Base-by-base conservation (phyloP, 2,113 vertebrate species). In the Oceanodroma tethys region DNA sequence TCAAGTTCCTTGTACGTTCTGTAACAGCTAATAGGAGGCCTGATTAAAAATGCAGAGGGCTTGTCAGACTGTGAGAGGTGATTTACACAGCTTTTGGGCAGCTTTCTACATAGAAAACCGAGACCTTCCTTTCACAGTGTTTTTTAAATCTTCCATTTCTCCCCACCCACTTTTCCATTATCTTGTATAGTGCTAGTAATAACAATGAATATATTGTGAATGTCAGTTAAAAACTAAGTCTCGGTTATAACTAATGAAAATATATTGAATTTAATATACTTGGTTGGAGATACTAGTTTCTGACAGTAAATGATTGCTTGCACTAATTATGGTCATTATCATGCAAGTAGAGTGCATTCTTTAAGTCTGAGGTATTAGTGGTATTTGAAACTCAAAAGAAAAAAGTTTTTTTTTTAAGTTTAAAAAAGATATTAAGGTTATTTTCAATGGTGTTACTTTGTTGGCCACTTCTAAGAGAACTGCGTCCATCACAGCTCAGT, bases 251-350 rank as follows among this genome's bases (percentile, higher is more conserved):
- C 72, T 97, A 95, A 95, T 50, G 55, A 93, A 96, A 89, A 94
- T 94, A 62, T 90, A 97, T 95, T 96, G 88, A 75, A 94, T 96
- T 95, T 97, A 97, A 97, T 97, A 81, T 94, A 86, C 88, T 92
- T 97, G 72, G 68, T 95, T 97, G 88, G 84, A 82, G 42, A 78
- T 96, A 91, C 16, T 97, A 90, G 43, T 94, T 98, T 96, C 83
- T 97, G 93, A 92, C 84, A 38, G 18, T 81, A 97, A 98, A 95
- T 97, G 94, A 88, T 74, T 93, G 80, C 85, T 94, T 47, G 47
- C 13, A 22, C 66, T 96, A 97, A 96, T 97, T 97, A 95, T 65
- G 88, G 81, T 50, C n/a, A 48, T 95, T 81, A 43, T 75, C 60
- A 32, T 81, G 32, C 15, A 67, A 65, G 72, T 22, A 62, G 52